phyloP scores from a whole-genome alignment of 1,140 invertebrate genomes.

The Bombus difficillimus region DNA sequence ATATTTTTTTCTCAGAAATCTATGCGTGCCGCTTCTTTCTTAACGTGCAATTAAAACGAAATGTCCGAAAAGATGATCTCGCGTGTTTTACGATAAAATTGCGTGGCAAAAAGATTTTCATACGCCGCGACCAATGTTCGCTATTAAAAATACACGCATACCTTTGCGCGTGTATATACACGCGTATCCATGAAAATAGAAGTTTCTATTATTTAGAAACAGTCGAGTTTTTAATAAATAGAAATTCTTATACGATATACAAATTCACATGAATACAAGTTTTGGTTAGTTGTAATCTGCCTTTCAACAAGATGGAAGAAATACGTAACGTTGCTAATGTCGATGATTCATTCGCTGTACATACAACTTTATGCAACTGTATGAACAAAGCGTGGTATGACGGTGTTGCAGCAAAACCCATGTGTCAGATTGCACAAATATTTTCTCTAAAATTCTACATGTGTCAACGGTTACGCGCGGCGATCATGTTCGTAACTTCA shows the following conservation, averaged over 20 bases:
- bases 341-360: conserved; percentile 1
- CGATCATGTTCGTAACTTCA: conserved; percentile 14
- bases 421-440: conserved; percentile 4
- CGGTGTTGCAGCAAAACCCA: neutral
- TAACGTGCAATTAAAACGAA: neutral
- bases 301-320: no score
- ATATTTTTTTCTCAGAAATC: neutral
- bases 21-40: neutral
- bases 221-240: no score
- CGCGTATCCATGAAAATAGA: no score
- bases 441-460: conserved; percentile 8
- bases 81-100: neutral
- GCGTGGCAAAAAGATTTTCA: neutral
- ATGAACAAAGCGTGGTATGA: conserved; percentile 27
- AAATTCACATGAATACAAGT: no score
- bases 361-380: neutral
- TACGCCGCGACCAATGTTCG: neutral
- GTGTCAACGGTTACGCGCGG: neutral
- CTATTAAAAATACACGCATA: neutral
- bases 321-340: neutral
- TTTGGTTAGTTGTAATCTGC: no score
- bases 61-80: neutral
- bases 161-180: no score
- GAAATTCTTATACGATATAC: no score
- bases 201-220: no score